phyloP scores from a whole-genome alignment of 2,888 invertebrate species.

The Caenorhabditis angaria region DNA sequence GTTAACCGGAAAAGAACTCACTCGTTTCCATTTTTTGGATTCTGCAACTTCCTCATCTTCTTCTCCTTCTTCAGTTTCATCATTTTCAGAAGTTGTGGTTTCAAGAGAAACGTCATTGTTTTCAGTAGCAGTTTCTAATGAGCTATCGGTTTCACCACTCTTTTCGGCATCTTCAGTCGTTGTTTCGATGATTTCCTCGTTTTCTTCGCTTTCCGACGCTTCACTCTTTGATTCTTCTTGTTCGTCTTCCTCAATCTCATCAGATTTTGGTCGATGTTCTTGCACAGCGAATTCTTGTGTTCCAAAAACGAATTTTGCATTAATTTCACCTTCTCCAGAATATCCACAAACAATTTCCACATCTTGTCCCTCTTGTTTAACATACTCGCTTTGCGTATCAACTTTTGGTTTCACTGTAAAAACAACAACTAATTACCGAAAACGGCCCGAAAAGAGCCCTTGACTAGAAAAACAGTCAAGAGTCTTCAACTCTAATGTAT shows the following conservation, averaged over 20 bases:
- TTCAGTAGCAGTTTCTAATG: slow-evolving; percentile 11
- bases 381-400: slow-evolving; percentile 40
- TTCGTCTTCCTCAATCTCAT: slow-evolving; percentile 17
- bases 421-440: slow-evolving; percentile 4
- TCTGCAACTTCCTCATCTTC: slow-evolving; percentile 42
- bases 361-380: slow-evolving; percentile 48
- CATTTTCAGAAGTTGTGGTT: slow-evolving; percentile 6
- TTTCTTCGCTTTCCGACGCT: slow-evolving; percentile 9
- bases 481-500: not conserved
- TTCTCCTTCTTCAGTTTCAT: slow-evolving; percentile 22
- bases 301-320: slow-evolving; percentile 52
- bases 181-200: slow-evolving; percentile 14
- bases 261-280: slow-evolving; percentile 5
- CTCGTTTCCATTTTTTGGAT: slow-evolving; percentile 46
- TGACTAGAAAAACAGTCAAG: not conserved
- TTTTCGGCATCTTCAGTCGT: slow-evolving; percentile 11
- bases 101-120: slow-evolving; percentile 21
- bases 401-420: slow-evolving; percentile 57
- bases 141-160: slow-evolving; percentile 15
- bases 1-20: slow-evolving; percentile 7
- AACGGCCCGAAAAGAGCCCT: not conserved
- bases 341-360: slow-evolving; percentile 51
- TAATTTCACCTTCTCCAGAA: slow-evolving; percentile 46
- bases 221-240: no score
- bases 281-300: slow-evolving; percentile 44